phyloP scores from a whole-genome alignment of 2,113 vertebrate species.

The Polypterus senegalus region DNA sequence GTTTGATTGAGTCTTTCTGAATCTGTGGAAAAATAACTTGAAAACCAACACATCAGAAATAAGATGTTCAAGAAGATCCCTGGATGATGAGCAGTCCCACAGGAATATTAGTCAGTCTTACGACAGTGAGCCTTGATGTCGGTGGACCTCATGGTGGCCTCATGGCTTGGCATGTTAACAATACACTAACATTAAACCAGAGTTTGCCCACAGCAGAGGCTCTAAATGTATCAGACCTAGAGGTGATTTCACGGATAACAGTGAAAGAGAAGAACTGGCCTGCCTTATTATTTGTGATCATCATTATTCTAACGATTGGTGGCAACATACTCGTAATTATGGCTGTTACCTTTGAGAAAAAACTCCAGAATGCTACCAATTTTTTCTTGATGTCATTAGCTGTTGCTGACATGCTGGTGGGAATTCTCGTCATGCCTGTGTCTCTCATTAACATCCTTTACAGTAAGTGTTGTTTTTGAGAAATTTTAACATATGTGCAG shows the following conservation, averaged over 20 bases:
- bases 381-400: slow-evolving; percentile 95
- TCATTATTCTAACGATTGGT: slow-evolving; percentile 86
- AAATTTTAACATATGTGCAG: no score
- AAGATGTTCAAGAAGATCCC: slow-evolving; percentile 11
- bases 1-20: no score
- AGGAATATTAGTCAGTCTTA: slow-evolving; percentile 53
- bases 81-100: slow-evolving; percentile 52
- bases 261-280: slow-evolving; percentile 85
- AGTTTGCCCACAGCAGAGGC: slow-evolving; percentile 37
- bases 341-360: slow-evolving; percentile 92
- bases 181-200: slow-evolving; percentile 47
- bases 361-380: slow-evolving; percentile 95
- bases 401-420: slow-evolving; percentile 92
- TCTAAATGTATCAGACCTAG: slow-evolving; percentile 36
- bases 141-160: slow-evolving; percentile 35
- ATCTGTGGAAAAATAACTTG: no score
- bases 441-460: slow-evolving; percentile 92
- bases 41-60: background rate
- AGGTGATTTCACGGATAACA: slow-evolving; percentile 29
- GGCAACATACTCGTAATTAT: slow-evolving; percentile 95
- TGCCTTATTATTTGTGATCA: slow-evolving; percentile 76
- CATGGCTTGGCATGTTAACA: slow-evolving; percentile 59
- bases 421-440: slow-evolving; percentile 94
- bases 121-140: slow-evolving; percentile 55
- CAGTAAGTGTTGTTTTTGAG: slow-evolving; percentile 57